phyloP scores from a whole-genome alignment of 2,888 invertebrate species.

The Drosophila meridiana region DNA sequence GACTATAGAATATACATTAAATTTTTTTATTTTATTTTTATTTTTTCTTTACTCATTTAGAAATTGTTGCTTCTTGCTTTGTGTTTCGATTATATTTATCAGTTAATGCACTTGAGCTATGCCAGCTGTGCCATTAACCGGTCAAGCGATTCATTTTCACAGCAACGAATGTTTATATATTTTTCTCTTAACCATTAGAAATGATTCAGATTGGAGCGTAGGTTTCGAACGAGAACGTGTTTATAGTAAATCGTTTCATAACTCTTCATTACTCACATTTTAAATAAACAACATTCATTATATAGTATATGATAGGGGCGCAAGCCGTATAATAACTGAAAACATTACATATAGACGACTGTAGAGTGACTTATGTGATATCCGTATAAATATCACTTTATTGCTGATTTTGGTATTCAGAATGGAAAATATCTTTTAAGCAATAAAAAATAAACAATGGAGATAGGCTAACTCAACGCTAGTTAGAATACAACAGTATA shows the following conservation, averaged over 20 bases:
- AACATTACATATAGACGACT: neutral
- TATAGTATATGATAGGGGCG: neutral
- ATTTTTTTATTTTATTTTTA: neutral
- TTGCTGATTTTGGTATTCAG: neutral
- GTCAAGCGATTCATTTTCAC: conserved; percentile 31
- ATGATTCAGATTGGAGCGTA: conserved; percentile 1
- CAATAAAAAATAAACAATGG: neutral
- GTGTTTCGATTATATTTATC: neutral
- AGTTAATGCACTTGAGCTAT: conserved; percentile 31
- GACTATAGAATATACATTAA: neutral
- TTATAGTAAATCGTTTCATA: neutral
- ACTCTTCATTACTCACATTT: conserved; percentile 4
- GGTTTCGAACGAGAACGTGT: neutral
- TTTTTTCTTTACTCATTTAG: neutral
- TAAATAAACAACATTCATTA: neutral
- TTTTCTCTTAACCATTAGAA: neutral
- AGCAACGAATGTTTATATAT: conserved; percentile 9
- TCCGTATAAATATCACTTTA: neutral
- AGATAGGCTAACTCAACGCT: neutral
- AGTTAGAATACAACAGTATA: neutral
- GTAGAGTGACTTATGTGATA: neutral
- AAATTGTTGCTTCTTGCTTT: neutral
- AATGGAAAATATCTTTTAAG: neutral
- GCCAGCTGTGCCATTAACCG: conserved; percentile 41
- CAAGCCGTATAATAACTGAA: neutral